Evolutionary conservation across 35 echinoderm and acorn worm genomes (phyloP).

Genomic region (Ptychodera flava): DNA sequence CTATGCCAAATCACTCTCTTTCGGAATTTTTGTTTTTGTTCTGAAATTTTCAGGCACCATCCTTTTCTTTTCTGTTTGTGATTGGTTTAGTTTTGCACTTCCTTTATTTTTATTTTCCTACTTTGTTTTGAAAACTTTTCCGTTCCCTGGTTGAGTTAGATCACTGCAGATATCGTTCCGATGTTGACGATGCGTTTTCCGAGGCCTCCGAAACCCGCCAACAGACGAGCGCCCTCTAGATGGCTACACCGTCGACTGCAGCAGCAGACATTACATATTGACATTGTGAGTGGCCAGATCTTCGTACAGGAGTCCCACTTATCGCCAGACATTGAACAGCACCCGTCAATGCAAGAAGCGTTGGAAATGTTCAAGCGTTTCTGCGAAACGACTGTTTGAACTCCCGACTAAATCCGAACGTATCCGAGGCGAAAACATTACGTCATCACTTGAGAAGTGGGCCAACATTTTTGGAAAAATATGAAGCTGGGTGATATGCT

Average conservation of each 20-base stretch:
- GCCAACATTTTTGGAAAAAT: too few relatives aligned
- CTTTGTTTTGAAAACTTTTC: not conserved
- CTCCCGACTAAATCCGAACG: too few relatives aligned
- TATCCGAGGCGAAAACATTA: not conserved
- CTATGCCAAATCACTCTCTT: not conserved
- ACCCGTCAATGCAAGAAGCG: not conserved
- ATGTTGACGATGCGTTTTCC: not conserved
- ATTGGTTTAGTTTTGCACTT: not conserved
- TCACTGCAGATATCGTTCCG: not conserved
- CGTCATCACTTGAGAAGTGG: not conserved
- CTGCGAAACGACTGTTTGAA: not conserved
- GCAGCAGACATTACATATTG: too few relatives aligned
- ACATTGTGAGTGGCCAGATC: too few relatives aligned
- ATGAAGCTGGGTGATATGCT: too few relatives aligned
- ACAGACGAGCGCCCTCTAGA: conserved; percentile 11
- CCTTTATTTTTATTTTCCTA: not conserved
- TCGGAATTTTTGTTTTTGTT: not conserved
- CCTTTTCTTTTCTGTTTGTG: not conserved
- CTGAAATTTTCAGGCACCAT: not conserved
- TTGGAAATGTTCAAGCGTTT: not conserved
- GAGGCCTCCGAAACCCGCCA: conserved; percentile 1
- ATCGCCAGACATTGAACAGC: not conserved
- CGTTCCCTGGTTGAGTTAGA: not conserved
- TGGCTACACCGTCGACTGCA: conserved; percentile 4
- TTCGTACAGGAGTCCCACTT: too few relatives aligned